phyloP scores from a whole-genome alignment of 2,113 vertebrate genomes.

The Accipiter virgatus region DNA sequence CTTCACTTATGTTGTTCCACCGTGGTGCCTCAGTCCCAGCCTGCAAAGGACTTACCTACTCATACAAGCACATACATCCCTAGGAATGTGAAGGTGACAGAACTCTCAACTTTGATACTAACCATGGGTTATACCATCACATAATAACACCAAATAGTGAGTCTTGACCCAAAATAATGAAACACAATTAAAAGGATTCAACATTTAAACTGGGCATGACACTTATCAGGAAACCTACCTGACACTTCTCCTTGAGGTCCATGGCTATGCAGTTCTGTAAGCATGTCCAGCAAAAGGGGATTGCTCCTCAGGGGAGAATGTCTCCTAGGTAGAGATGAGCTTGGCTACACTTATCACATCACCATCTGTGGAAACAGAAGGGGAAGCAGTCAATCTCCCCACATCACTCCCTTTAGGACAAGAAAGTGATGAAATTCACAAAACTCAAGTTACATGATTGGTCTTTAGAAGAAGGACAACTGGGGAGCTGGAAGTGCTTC shows the following conservation, averaged over 20 bases:
- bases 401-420: not conserved
- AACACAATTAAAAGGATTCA: not conserved
- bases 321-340: conserved; percentile 40
- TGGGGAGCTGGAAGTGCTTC: not conserved
- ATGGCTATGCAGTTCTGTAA: conserved; percentile 74
- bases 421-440: not conserved
- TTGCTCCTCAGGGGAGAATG: conserved; percentile 43
- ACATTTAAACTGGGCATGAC: not conserved
- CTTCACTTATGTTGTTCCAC: not conserved
- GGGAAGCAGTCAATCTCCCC: not conserved
- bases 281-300: conserved; percentile 79
- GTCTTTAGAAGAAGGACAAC: not conserved
- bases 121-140: not conserved
- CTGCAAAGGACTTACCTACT: not conserved
- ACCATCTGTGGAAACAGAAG: conserved; percentile 60
- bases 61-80: not conserved
- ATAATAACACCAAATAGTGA: not conserved
- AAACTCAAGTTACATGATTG: not conserved
- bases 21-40: not conserved
- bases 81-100: not conserved
- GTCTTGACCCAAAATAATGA: not conserved
- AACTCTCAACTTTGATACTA: not conserved
- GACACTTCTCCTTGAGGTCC: conserved; percentile 87
- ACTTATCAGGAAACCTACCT: conserved; percentile 70
- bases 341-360: conserved; percentile 18